Percentiles rank a stretch among this genome's conserved stretches.
These are phyloP conservation scores for Lithobates sylvaticus DNA, from an alignment of 2,797 vertebrate species.

Conservation along the genomic window DNA sequence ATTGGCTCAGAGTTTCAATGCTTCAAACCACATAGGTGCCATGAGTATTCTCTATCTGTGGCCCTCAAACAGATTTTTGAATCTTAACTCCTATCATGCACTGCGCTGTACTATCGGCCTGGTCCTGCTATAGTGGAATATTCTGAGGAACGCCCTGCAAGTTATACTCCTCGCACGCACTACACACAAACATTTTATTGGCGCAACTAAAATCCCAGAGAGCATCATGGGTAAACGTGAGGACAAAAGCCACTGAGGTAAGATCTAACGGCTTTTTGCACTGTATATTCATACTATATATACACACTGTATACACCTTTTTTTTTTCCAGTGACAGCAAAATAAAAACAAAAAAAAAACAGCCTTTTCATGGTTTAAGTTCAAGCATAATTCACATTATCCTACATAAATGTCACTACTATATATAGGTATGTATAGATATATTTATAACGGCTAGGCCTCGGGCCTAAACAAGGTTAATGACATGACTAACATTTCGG, in stretches of 20 bases:
- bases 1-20: neutral
- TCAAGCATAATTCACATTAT: constrained; percentile 57
- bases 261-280: neutral
- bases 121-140: neutral
- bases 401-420: constrained; percentile 37
- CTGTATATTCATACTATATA: constrained; percentile 29
- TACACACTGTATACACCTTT: constrained; percentile 31
- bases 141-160: neutral
- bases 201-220: constrained; percentile 10
- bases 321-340: constrained; percentile 52
- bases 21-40: neutral
- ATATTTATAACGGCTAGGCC: constrained; percentile 31
- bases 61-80: neutral
- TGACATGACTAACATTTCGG: constrained; percentile 21
- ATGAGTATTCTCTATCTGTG: too few relatives aligned
- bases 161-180: neutral
- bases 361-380: constrained; percentile 31
- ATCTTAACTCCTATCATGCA: constrained; percentile 5
- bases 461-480: constrained; percentile 43
- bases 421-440: constrained; percentile 35
- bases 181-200: constrained; percentile 1
- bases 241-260: constrained; percentile 13
- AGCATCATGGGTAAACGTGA: neutral
- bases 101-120: neutral
- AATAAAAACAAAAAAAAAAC: constrained; percentile 3